Evolutionary conservation across 2,113 vertebrate species (phyloP), one percentile per base, ranked within the genome.

Genomic region (Calyptommatus sinebrachiatus): DNA sequence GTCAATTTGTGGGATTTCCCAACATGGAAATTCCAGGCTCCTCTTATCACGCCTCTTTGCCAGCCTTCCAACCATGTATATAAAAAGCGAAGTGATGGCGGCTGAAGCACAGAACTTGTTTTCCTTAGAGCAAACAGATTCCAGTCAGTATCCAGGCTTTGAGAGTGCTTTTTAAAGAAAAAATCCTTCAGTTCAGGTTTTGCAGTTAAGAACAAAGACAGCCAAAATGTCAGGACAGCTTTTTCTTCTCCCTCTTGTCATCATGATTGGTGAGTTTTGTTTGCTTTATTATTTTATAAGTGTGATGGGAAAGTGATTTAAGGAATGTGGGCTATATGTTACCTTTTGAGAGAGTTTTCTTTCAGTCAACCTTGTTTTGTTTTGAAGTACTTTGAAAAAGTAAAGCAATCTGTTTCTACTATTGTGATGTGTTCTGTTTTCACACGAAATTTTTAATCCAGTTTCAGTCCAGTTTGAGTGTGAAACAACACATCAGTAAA

Each of bases 201-300:
- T 57, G 53, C n/a, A 41, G 22, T 46, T 11, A 8, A 68, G 46
- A 31, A 24, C 11, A 28, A 22, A 20, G 61, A 80, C 41, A 31
- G 78, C 45, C 46, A 77, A 41, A 5, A 90, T 90, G 90, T 78
- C 77, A 83, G 63, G 83, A 71, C 4, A 71, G 2, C 28, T 86
- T 81, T 45, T 84, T 0, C 57, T 0, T 28, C 9, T 62, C 20
- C 53, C 86, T 48, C 5, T 66, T 24, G 61, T 87, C 62, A 9
- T 87, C 62, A 11, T n/a, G 48, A 80, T 85, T 18, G 89, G 91
- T 92, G 85, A 92, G 91, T 89, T 76, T 46, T 2, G 66, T 57
- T 57, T 2, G 8, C 72, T 83, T 7, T 46, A 80, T 0, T 50
- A n/a, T 76, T 62, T 1, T 77, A 21, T 18, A 20, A 12, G 26